Evolutionary conservation across 2,113 vertebrate species (phyloP).

Genomic region (Corydoras sp.): DNA sequence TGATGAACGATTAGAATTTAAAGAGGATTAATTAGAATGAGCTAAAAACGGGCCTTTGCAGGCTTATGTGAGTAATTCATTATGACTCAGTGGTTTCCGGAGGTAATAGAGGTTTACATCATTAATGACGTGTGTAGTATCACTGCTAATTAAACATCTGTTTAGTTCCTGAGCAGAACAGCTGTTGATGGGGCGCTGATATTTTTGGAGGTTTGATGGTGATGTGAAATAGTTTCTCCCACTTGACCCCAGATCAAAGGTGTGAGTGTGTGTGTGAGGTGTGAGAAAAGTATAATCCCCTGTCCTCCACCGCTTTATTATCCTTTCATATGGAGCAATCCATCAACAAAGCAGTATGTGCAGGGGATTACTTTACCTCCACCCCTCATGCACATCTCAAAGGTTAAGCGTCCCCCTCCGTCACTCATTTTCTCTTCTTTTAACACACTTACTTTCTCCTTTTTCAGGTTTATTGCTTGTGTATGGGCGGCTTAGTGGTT

Average conservation of each 20-base stretch:
- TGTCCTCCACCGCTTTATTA: constrained; percentile 36
- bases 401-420: constrained; percentile 21
- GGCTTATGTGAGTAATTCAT: too few relatives aligned
- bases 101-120: too few relatives aligned
- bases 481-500: too few relatives aligned
- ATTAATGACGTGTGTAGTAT: too few relatives aligned
- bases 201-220: constrained; percentile 32
- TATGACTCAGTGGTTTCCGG: too few relatives aligned
- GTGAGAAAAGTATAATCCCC: constrained; percentile 40
- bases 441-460: constrained; percentile 5
- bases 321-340: constrained; percentile 40
- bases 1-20: too few relatives aligned
- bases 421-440: constrained; percentile 28
- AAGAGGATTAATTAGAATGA: too few relatives aligned
- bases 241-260: constrained; percentile 46
- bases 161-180: too few relatives aligned
- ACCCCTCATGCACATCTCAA: background rate
- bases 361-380: constrained; percentile 32
- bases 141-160: too few relatives aligned
- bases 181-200: background rate
- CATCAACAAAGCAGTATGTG: constrained; percentile 41
- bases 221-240: constrained; percentile 36
- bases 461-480: too few relatives aligned
- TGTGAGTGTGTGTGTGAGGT: constrained; percentile 39
- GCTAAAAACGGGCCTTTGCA: too few relatives aligned